These are phyloP conservation scores for Leptinotarsa juncta DNA, from an alignment of 2,888 invertebrate genomes.

Conservation along the genomic window DNA sequence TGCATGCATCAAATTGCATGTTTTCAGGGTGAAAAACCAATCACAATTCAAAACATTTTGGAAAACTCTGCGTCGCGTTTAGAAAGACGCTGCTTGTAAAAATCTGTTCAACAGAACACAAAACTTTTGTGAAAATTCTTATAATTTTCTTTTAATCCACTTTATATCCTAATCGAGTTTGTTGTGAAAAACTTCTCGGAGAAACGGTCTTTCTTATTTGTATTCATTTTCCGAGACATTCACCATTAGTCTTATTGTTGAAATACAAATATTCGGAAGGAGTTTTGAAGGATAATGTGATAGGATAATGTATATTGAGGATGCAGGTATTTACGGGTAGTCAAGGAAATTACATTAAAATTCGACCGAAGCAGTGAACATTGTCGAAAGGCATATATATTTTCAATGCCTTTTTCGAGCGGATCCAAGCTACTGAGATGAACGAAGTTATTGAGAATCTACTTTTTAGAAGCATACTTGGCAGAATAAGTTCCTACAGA, in stretches of 20 bases:
- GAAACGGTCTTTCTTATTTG: slow-evolving; percentile 51
- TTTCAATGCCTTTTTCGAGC: too few relatives aligned
- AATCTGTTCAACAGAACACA: slow-evolving; percentile 54
- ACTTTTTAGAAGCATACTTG: too few relatives aligned
- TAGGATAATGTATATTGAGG: too few relatives aligned
- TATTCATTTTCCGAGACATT: slow-evolving; percentile 48
- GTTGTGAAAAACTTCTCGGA: slow-evolving; percentile 54
- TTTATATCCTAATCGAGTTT: slow-evolving; percentile 61
- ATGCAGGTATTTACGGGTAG: too few relatives aligned
- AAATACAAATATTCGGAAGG: slow-evolving; percentile 40
- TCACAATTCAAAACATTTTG: slow-evolving; percentile 30
- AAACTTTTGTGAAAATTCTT: slow-evolving; percentile 59
- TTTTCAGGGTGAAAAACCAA: too few relatives aligned
- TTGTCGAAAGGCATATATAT: too few relatives aligned
- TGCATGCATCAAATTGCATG: too few relatives aligned
- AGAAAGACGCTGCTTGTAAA: slow-evolving; percentile 46
- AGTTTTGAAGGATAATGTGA: slow-evolving; percentile 32
- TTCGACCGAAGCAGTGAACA: too few relatives aligned
- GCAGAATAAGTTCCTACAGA: too few relatives aligned
- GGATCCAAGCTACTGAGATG: too few relatives aligned
- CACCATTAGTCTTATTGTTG: slow-evolving; percentile 49
- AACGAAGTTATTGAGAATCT: too few relatives aligned
- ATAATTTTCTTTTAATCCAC: slow-evolving; percentile 61
- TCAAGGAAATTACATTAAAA: too few relatives aligned
- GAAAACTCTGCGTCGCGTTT: slow-evolving; percentile 40